These are phyloP conservation scores for Amphipyra tragopoginis DNA, from an alignment of 2,888 invertebrate species.

Conservation along the genomic window DNA sequence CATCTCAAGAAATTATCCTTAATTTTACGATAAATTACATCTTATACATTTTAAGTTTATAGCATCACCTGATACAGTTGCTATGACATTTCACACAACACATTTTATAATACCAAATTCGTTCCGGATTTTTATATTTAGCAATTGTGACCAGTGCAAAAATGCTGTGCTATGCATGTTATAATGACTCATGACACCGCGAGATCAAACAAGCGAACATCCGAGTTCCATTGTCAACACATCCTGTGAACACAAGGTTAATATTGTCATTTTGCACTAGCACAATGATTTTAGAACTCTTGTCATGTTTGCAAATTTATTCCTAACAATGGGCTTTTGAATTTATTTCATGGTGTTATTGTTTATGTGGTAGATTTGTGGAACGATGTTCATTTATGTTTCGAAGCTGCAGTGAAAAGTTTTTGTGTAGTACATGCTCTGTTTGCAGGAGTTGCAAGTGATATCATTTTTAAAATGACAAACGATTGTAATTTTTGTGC, in stretches of 20 bases:
- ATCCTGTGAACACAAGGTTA: conserved; percentile 55
- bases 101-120: not conserved
- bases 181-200: conserved; percentile 49
- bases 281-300: conserved; percentile 47
- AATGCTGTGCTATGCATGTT: conserved; percentile 11
- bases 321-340: conserved; percentile 47
- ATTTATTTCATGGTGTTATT: conserved; percentile 28
- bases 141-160: conserved; percentile 6
- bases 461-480: too few species aligned
- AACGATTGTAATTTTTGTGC: too few species aligned
- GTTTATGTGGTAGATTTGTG: conserved; percentile 21
- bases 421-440: not conserved
- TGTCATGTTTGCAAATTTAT: conserved; percentile 44
- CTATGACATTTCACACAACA: not conserved
- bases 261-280: conserved; percentile 41
- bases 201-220: conserved; percentile 56
- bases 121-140: not conserved
- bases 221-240: conserved; percentile 54
- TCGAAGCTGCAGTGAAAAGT: conserved; percentile 4
- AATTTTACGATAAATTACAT: too few species aligned
- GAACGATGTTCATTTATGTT: conserved; percentile 12
- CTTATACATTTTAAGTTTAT: too few species aligned
- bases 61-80: not conserved
- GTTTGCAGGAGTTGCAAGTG: too few species aligned
- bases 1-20: too few species aligned